A percentile compares a stretch with the other conserved stretches of the same genome.
phyloP scores from a whole-genome alignment of 1,140 invertebrate species.

The Ectropis grisescens region DNA sequence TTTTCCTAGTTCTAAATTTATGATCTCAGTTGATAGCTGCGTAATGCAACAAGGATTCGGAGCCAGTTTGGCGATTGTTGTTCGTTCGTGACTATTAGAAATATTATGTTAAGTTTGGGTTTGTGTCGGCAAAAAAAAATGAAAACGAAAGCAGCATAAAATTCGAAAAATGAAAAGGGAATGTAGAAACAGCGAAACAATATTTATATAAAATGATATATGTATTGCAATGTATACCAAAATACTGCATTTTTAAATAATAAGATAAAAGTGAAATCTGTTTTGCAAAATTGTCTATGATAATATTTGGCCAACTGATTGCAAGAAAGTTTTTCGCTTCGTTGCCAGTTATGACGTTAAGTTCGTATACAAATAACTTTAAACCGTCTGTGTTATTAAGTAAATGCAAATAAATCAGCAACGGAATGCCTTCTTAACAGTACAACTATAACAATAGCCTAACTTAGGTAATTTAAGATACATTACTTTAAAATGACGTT shows the following conservation, averaged over 20 bases:
- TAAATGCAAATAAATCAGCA: slow-evolving; percentile 57
- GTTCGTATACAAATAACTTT: slow-evolving; percentile 43
- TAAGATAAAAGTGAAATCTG: slow-evolving; percentile 58
- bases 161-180: no score
- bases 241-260: slow-evolving; percentile 67
- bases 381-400: slow-evolving; percentile 64
- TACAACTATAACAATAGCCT: slow-evolving; percentile 66
- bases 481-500: slow-evolving; percentile 32
- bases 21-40: slow-evolving; percentile 65
- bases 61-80: slow-evolving; percentile 57
- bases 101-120: slow-evolving; percentile 53
- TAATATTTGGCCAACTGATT: no score
- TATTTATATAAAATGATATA: slow-evolving; percentile 27
- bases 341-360: slow-evolving; percentile 50
- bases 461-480: slow-evolving; percentile 51
- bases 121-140: slow-evolving; percentile 50
- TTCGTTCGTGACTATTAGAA: slow-evolving; percentile 30
- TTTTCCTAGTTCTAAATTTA: slow-evolving; percentile 49
- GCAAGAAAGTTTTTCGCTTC: slow-evolving; percentile 40
- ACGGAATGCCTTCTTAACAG: slow-evolving; percentile 65
- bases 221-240: slow-evolving; percentile 67
- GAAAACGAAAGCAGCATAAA: slow-evolving; percentile 38
- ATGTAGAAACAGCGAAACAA: slow-evolving; percentile 46
- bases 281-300: no score
- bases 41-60: slow-evolving; percentile 40